phyloP scores from a whole-genome alignment of 2,797 vertebrate species.

The Phalloptychus januarius region DNA sequence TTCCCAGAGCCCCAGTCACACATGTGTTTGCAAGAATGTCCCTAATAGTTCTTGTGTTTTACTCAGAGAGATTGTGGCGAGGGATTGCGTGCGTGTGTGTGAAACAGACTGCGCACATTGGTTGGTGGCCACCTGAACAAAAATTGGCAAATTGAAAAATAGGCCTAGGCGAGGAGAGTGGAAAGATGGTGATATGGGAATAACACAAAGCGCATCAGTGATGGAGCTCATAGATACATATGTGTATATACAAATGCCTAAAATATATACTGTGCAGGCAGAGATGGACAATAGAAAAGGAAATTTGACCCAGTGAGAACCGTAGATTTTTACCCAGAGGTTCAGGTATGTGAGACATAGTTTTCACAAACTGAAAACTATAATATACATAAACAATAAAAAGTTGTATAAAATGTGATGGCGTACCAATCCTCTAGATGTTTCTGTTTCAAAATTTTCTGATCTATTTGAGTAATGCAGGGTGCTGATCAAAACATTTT shows the following conservation, averaged over 20 bases:
- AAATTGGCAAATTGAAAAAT: slow-evolving; percentile 82
- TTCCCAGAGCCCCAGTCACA: slow-evolving; percentile 36
- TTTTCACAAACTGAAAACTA: background rate
- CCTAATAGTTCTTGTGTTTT: slow-evolving; percentile 55
- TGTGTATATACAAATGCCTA: slow-evolving; percentile 14
- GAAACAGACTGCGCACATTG: slow-evolving; percentile 16
- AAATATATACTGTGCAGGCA: slow-evolving; percentile 14
- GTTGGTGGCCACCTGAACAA: slow-evolving; percentile 59
- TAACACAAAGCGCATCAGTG: slow-evolving; percentile 13
- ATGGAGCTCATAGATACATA: slow-evolving; percentile 12
- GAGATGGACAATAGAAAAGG: background rate
- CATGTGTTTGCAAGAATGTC: slow-evolving; percentile 37
- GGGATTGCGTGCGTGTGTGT: slow-evolving; percentile 13
- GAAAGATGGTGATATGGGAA: slow-evolving; percentile 41
- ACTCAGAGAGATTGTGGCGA: slow-evolving; percentile 44
- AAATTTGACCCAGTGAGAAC: background rate
- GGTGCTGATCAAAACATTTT: background rate
- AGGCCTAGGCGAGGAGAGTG: slow-evolving; percentile 63
- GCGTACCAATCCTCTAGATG: background rate
- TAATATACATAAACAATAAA: background rate
- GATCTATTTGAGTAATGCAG: background rate
- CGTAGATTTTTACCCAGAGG: background rate
- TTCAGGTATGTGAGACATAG: background rate
- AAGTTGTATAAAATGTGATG: background rate
- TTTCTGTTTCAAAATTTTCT: background rate